Base-by-base conservation (phyloP, 2,113 vertebrate genomes). In the Syngnathus typhle region DNA sequence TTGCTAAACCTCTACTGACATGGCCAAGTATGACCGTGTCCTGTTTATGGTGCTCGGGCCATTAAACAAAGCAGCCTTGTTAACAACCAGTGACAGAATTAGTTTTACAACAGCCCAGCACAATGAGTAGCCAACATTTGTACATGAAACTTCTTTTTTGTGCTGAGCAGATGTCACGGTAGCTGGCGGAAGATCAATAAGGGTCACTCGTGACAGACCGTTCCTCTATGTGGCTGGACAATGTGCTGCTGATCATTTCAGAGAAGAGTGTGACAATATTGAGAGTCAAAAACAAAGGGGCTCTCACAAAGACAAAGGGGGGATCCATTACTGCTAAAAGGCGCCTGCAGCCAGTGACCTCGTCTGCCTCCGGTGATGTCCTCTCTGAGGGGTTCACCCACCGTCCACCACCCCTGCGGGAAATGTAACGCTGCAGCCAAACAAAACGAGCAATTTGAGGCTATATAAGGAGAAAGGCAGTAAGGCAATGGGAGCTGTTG, bases 381-480 rank as follows among this genome's bases (percentile, higher is more conserved):
- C 72, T 72, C 55, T 68, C 19, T 76, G 43, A 67, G 41, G 52
- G 63, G 61, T 62, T 71, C 62, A 37, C 76, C 70, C 78, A 32
- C 77, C 72, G 78, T 72, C 74, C 60, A n/a, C 67, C 55, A 63
- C 73, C 49, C 55, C 59, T 16, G 68, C 23, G 69, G 71, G 64
- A 74, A 70, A 60, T 61, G 65, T 67, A 71, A 69, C 27, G 54
- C 58, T 51, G 70, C 68, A 62, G 70, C 68, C 70, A 46, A 77
- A 69, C 68, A 74, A 61, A 68, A 49, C 21, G 69, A 66, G 39
- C 65, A 60, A 69, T 59, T 36, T 46, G 49, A 60, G 77, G 71
- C 85, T 87, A 87, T 88, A 86, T 85, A 88, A 81, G 84, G 87
- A 84, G 27, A 86, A 13, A 43, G n/a, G 47, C 46, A 46, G 62